Evolutionary conservation across 92 coral and sea anemone species (phyloP).

Genomic region (Phenganax subtilis): DNA sequence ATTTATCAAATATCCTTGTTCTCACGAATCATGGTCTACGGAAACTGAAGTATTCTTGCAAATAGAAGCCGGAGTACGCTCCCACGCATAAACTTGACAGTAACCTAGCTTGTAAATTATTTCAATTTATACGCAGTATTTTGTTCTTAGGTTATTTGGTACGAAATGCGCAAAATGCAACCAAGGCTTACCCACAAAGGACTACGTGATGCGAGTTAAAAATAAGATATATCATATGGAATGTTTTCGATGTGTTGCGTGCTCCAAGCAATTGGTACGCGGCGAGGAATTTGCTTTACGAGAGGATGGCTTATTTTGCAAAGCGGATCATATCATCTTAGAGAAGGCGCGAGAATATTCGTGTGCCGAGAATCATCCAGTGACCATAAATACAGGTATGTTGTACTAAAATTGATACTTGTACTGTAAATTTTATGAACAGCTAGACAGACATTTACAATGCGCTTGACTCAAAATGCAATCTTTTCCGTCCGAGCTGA

Average conservation of each 20-base stretch:
- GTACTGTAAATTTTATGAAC: neutral
- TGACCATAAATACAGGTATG: slow-evolving; percentile 33
- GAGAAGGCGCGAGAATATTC: slow-evolving; percentile 70
- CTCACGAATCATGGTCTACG: slow-evolving; percentile 3
- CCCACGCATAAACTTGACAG: slow-evolving; percentile 30
- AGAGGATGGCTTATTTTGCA: slow-evolving; percentile 93
- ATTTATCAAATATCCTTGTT: slow-evolving; percentile 2
- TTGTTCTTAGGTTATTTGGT: slow-evolving; percentile 78
- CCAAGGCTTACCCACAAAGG: slow-evolving; percentile 84
- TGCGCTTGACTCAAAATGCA: neutral
- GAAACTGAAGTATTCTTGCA: neutral
- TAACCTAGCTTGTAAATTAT: neutral
- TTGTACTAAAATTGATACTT: neutral
- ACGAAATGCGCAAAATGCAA: slow-evolving; percentile 98
- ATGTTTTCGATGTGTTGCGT: slow-evolving; percentile 98
- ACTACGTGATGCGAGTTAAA: slow-evolving; percentile 95
- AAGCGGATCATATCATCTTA: slow-evolving; percentile 94
- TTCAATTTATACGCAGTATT: neutral
- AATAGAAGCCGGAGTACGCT: neutral
- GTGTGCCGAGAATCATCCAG: slow-evolving; percentile 9
- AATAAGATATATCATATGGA: slow-evolving; percentile 94
- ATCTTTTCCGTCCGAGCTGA: slow-evolving; percentile 19
- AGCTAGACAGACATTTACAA: neutral
- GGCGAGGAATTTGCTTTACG: slow-evolving; percentile 97
- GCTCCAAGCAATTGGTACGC: slow-evolving; percentile 89